These are phyloP conservation scores for Drosophila pegasa DNA, from an alignment of 2,888 invertebrate genomes.

Conservation along the genomic window DNA sequence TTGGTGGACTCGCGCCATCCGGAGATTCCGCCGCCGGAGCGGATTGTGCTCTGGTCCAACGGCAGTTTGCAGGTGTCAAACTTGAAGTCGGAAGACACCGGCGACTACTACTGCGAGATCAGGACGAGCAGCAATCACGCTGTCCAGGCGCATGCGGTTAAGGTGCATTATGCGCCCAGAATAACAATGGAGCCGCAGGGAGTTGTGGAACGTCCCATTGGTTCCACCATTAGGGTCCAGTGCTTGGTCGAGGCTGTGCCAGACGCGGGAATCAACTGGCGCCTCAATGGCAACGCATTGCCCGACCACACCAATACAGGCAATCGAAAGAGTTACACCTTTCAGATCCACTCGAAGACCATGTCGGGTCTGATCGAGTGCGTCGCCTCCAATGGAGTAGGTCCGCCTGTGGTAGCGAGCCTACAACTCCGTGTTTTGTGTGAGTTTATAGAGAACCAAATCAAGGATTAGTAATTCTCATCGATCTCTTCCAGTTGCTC, in stretches of 20 bases:
- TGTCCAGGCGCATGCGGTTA: constrained; percentile 90
- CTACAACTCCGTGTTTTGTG: constrained; percentile 90
- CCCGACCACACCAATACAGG: constrained; percentile 75
- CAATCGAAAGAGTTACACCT: constrained; percentile 80
- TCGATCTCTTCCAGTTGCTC: constrained; percentile 87
- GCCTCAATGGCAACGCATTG: constrained; percentile 76
- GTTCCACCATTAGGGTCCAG: constrained; percentile 90
- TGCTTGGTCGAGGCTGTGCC: constrained; percentile 91
- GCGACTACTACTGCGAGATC: constrained; percentile 87
- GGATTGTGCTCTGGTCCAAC: constrained; percentile 89
- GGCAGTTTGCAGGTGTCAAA: constrained; percentile 88
- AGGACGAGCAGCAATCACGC: constrained; percentile 77
- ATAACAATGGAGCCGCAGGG: constrained; percentile 89
- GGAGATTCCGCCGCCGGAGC: constrained; percentile 86
- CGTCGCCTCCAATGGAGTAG: constrained; percentile 90
- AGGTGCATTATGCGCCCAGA: constrained; percentile 91
- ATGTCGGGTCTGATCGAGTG: constrained; percentile 91
- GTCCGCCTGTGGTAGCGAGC: constrained; percentile 88
- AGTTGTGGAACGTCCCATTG: constrained; percentile 89
- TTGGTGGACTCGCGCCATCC: constrained; percentile 88
- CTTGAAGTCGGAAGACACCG: constrained; percentile 86
- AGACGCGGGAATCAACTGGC: constrained; percentile 90
- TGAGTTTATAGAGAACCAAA: constrained; percentile 84
- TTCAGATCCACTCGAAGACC: constrained; percentile 86
- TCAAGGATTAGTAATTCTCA: background rate